Conservation (phyloP, 1,140 invertebrate species). For the Tachypleus tridentatus region DNA sequence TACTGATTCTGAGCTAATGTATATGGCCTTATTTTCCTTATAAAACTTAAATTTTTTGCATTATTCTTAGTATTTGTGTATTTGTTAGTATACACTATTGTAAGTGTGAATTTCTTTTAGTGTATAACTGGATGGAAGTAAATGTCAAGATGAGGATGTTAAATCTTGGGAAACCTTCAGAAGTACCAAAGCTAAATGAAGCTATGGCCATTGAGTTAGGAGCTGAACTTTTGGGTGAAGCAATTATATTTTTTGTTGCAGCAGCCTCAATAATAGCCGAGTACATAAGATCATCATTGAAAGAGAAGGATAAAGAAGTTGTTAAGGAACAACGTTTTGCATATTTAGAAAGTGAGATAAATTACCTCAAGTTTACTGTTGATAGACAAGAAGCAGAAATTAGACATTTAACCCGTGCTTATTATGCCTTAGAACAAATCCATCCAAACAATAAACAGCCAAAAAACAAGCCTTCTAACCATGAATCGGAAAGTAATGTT, state of each 20-base stretch:
- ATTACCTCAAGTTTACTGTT: conserved; percentile 55
- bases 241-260: conserved; percentile 76
- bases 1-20: too few species aligned
- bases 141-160: conserved; percentile 86
- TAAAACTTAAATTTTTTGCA: too few species aligned
- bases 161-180: conserved; percentile 79
- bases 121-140: conserved; percentile 90
- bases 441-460: too few species aligned
- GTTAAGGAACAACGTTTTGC: conserved; percentile 33
- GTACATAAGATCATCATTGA: conserved; percentile 52
- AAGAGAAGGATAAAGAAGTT: conserved; percentile 59
- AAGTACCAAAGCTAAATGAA: conserved; percentile 82
- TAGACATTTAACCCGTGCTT: conserved; percentile 49
- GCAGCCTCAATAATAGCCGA: conserved; percentile 62
- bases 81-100: too few species aligned
- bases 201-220: conserved; percentile 88
- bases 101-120: conserved; percentile 41
- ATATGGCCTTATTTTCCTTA: too few species aligned
- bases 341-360: conserved; percentile 37
- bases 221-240: conserved; percentile 81
- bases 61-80: too few species aligned
- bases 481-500: too few species aligned
- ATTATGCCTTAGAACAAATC: conserved; percentile 5
- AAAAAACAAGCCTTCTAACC: too few species aligned
- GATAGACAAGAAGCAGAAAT: conserved; percentile 61